A percentile compares a stretch with the other conserved stretches of the same genome.
Conservation (phyloP, 1,140 invertebrate species). For the Armadillidium nasatum region DNA sequence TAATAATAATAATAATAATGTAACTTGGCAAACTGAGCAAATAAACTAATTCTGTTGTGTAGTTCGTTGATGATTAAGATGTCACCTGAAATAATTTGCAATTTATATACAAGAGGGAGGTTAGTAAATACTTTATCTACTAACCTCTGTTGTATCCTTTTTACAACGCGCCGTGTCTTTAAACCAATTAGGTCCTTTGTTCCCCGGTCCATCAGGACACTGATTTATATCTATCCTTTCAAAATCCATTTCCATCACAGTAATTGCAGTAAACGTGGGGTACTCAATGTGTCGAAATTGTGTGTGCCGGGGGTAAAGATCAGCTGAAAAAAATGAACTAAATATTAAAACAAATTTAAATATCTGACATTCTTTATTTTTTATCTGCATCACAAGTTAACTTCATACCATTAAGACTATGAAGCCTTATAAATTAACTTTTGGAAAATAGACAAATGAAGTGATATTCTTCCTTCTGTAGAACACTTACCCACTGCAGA, state of each 20-base stretch:
- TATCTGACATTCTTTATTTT: no score
- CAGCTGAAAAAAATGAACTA: conserved; percentile 52
- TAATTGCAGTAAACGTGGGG: conserved; percentile 84
- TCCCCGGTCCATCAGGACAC: conserved; percentile 82
- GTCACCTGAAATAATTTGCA: no score
- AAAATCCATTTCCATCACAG: conserved; percentile 93
- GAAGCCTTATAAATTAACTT: neutral
- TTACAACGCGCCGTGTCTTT: conserved; percentile 79
- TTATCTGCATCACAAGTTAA: no score
- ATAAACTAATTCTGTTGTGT: no score
- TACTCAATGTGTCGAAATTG: conserved; percentile 92
- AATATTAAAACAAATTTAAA: no score
- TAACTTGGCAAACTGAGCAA: no score
- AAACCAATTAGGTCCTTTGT: conserved; percentile 82
- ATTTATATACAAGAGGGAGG: no score
- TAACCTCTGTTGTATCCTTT: conserved; percentile 80
- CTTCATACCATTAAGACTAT: no score
- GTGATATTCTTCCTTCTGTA: no score
- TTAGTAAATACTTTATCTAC: no score
- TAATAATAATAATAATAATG: no score
- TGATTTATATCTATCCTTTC: conserved; percentile 97
- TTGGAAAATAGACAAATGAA: neutral
- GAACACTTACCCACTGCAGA: conserved; percentile 66
- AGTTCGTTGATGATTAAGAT: no score
- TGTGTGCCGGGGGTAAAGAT: conserved; percentile 91